These are phyloP conservation scores for Antrozous pallidus DNA, from an alignment of 2,797 vertebrate genomes.

Conservation along the genomic window DNA sequence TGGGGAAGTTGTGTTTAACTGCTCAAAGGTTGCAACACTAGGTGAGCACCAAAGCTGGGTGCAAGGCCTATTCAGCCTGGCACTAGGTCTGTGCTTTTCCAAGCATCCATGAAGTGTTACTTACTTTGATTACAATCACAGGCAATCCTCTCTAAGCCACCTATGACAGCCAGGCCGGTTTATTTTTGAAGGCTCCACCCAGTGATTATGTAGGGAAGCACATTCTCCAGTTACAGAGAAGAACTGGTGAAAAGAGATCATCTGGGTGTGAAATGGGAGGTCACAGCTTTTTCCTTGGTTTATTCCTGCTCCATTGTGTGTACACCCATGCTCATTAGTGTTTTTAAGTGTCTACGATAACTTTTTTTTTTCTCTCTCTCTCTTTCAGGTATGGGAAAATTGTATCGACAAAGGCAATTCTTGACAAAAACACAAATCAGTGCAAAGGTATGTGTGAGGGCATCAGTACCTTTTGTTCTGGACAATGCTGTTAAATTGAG, in stretches of 20 bases:
- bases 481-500: constrained; percentile 43
- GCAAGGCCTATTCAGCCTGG: not conserved
- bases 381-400: constrained; percentile 95
- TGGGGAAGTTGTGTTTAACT: not conserved
- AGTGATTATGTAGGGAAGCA: not conserved
- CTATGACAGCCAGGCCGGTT: not conserved
- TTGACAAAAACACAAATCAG: constrained; percentile 99
- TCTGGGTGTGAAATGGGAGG: constrained; percentile 19
- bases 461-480: constrained; percentile 26
- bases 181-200: not conserved
- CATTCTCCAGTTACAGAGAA: not conserved
- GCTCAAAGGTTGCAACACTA: not conserved
- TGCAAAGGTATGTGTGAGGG: constrained; percentile 92
- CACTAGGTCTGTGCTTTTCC: not conserved
- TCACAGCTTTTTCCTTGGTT: not conserved
- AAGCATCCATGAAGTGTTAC: not conserved
- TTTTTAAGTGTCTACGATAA: constrained; percentile 60
- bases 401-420: constrained; percentile 98
- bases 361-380: constrained; percentile 46
- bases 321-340: not conserved
- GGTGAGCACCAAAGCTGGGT: not conserved
- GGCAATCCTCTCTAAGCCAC: not conserved
- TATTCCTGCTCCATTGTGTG: not conserved
- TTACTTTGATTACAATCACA: not conserved
- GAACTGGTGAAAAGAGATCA: not conserved